Evolutionary conservation across 2,888 invertebrate species (phyloP), one percentile per base, ranked within the genome.

Genomic region (Tryphoninae sp.): DNA sequence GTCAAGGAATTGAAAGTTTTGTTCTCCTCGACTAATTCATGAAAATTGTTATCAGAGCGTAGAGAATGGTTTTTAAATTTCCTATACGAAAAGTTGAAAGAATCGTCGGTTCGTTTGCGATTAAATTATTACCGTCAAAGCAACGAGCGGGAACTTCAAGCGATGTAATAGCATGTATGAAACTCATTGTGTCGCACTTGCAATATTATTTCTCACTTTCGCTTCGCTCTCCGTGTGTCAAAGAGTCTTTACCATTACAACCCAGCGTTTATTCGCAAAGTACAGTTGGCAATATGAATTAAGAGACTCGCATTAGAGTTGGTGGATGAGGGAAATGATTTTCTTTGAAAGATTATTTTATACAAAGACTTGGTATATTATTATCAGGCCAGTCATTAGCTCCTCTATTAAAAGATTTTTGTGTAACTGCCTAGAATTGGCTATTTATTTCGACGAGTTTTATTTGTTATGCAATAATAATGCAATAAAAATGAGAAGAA

Each of bases 221-320:
- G 2, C 16, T 26, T 19, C 19, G 13, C 45, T 45, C 26, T 26
- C 19, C 59, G 33, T 8, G 51, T 40, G 51, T 53, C 62, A 58
- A 72, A 82, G 79, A 82, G 76, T 82, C 79, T 62, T 82, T 82
- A 79, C 79, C 72, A 76, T 79, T 64, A 79, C 76, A 79, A 79
- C 76, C 76, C 74, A 67, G n/a, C 62, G 72, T 71, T 75, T 74
- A 73, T 62, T 42, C 23, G 26, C 71, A 68, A 76, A 76, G 68
- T 82, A 26, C 71, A 68, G 62, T 82, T 76, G 76, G 75, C 19
- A 53, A 65, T 26, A 11, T 26, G 6, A 33, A 33, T 42, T 19
- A 23, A 33, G 71, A 51, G 42, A 22, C 49, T 23, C 9, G 45
- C 13, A 19, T 40, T 3, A 42, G 23, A 9, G 55, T 13, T 42